A percentile compares a stretch with the other conserved stretches of the same genome.
Evolutionary conservation across 1,140 invertebrate genomes (phyloP).

Genomic region (Scaptomyza pallida): DNA sequence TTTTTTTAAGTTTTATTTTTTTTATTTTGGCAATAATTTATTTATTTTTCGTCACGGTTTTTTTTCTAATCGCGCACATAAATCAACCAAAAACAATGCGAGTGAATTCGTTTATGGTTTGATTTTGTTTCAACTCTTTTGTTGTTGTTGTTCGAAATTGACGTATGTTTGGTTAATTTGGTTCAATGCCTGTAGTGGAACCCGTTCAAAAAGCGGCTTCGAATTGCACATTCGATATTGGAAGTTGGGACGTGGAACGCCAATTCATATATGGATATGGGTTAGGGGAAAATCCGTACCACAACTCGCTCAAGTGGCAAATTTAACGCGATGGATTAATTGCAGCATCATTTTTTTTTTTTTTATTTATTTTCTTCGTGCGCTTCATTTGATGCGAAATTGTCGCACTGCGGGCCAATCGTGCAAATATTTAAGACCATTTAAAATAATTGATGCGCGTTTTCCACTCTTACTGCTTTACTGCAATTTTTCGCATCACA

Average conservation of each 20-base stretch:
- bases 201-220: constrained; percentile 47
- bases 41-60: constrained; percentile 51
- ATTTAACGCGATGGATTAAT: constrained; percentile 43
- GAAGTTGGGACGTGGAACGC: neutral
- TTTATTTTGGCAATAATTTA: constrained; percentile 33
- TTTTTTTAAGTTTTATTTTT: constrained; percentile 37
- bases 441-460: constrained; percentile 74
- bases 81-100: constrained; percentile 59
- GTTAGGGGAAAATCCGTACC: constrained; percentile 27
- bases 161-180: constrained; percentile 31
- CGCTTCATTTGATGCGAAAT: constrained; percentile 34
- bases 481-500: constrained; percentile 34
- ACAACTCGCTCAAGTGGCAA: constrained; percentile 23
- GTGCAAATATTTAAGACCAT: constrained; percentile 49
- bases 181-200: constrained; percentile 52
- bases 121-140: constrained; percentile 19
- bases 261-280: neutral
- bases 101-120: constrained; percentile 56
- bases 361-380: constrained; percentile 15
- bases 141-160: constrained; percentile 2
- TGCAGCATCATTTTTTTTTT: constrained; percentile 32
- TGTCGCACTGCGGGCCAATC: constrained; percentile 35
- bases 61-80: constrained; percentile 73
- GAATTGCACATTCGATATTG: constrained; percentile 8
- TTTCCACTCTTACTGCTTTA: constrained; percentile 44